Conservation (phyloP, 2,888 invertebrate genomes). For the Philereme transversata region DNA sequence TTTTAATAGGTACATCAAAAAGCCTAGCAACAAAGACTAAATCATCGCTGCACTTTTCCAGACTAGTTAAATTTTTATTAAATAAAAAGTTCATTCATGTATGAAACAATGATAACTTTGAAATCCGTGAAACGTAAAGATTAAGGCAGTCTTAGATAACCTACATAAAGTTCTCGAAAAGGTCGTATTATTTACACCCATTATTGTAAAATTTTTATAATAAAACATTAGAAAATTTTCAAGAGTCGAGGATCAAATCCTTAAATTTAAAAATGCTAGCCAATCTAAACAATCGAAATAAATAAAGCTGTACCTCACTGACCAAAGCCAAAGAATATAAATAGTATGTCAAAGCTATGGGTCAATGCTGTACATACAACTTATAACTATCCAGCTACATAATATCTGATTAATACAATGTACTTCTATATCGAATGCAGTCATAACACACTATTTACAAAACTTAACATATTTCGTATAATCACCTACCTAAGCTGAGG, state of each 20-base stretch:
- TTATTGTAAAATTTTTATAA: constrained; percentile 1
- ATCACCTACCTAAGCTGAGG: background rate
- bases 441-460: constrained; percentile 24
- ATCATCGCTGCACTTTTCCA: constrained; percentile 48
- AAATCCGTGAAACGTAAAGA: constrained; percentile 56
- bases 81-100: constrained; percentile 27
- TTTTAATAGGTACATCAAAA: constrained; percentile 44
- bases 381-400: constrained; percentile 10
- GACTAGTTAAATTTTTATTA: constrained; percentile 53
- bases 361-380: constrained; percentile 6
- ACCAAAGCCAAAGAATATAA: background rate
- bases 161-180: constrained; percentile 21
- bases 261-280: constrained; percentile 17
- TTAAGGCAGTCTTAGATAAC: constrained; percentile 54
- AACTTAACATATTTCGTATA: constrained; percentile 3
- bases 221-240: constrained; percentile 4
- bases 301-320: constrained; percentile 17
- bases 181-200: constrained; percentile 24
- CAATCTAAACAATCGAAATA: constrained; percentile 21
- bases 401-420: constrained; percentile 13
- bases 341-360: too few species aligned
- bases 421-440: constrained; percentile 19
- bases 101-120: constrained; percentile 37
- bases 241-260: constrained; percentile 23
- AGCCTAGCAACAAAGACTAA: constrained; percentile 42